Conservation (phyloP, 2,888 invertebrate genomes). For the Baccha elongata region DNA sequence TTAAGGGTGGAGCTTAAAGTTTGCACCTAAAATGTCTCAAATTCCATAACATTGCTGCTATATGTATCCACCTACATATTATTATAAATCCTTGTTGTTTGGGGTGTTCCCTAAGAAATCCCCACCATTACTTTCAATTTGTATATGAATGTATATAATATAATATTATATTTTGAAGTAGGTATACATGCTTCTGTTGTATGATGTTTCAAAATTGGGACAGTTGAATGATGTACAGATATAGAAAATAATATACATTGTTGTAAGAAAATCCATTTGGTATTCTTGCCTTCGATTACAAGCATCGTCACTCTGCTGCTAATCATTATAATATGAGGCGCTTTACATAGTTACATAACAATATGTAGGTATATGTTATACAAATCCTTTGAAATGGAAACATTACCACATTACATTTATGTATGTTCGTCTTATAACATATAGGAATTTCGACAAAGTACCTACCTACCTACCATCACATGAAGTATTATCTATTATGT, state of each 20-base stretch:
- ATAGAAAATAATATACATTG: slow-evolving; percentile 18
- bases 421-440: background rate
- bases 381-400: slow-evolving; percentile 24
- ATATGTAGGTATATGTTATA: slow-evolving; percentile 14
- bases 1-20: slow-evolving; percentile 25
- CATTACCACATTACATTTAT: slow-evolving; percentile 3
- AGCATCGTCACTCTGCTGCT: slow-evolving; percentile 15
- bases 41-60: background rate
- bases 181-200: background rate
- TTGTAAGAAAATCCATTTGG: slow-evolving; percentile 37
- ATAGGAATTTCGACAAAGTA: slow-evolving; percentile 2
- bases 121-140: slow-evolving; percentile 10
- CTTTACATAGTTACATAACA: no score
- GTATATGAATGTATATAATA: background rate
- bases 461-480: no score
- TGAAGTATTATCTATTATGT: slow-evolving; percentile 16
- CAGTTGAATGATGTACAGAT: background rate
- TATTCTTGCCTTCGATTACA: slow-evolving; percentile 42
- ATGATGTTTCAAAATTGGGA: slow-evolving; percentile 15
- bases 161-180: slow-evolving; percentile 9
- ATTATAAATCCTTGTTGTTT: background rate
- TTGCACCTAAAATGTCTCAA: background rate
- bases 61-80: background rate
- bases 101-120: slow-evolving; percentile 22
- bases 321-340: slow-evolving; percentile 53